Conservation (phyloP, 2,797 vertebrate genomes). For the Phoxinus dragarum region DNA sequence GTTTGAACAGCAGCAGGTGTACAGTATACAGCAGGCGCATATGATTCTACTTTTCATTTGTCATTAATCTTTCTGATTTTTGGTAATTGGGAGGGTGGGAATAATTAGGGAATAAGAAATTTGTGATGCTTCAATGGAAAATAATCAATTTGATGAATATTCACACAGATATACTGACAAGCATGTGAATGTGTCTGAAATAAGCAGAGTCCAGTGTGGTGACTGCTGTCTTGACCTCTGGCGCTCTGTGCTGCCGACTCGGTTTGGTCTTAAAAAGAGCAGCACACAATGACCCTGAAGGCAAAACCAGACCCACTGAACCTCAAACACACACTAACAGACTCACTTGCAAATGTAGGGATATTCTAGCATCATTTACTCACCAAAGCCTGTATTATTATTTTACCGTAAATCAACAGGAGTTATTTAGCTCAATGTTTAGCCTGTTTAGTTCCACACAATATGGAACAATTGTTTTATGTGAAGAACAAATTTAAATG, state of each 20-base stretch:
- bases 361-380: not conserved
- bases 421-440: not conserved
- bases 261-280: conserved; percentile 38
- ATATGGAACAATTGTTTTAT: not conserved
- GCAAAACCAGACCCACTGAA: conserved; percentile 40
- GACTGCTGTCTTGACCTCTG: conserved; percentile 38
- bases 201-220: conserved; percentile 14
- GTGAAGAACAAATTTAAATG: not conserved
- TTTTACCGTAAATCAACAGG: not conserved
- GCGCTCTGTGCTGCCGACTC: conserved; percentile 20
- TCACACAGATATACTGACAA: not conserved
- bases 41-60: not conserved
- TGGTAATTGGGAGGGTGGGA: not conserved
- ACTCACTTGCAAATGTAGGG: not conserved
- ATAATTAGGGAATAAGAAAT: no score
- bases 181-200: not conserved
- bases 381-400: not conserved
- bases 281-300: conserved; percentile 24
- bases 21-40: not conserved
- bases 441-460: not conserved
- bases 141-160: not conserved
- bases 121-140: not conserved
- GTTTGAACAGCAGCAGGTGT: not conserved
- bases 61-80: not conserved
- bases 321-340: conserved; percentile 37